Conservation (phyloP, 2,888 invertebrate species). For the Kryphioiulus occultus region DNA sequence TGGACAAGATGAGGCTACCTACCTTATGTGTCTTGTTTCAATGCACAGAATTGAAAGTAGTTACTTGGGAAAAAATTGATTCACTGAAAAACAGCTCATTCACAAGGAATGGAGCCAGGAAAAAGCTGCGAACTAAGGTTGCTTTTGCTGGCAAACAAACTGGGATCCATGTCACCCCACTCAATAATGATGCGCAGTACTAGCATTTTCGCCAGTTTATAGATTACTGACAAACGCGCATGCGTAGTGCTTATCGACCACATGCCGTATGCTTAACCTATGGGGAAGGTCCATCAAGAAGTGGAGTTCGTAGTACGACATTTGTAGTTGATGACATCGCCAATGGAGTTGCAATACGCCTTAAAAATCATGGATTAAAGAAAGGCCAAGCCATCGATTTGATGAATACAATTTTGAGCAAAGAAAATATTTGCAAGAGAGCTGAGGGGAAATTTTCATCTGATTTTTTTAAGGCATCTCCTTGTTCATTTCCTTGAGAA, state of each 20-base stretch:
- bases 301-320: not conserved
- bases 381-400: too few species aligned
- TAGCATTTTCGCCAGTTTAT: not conserved
- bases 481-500: too few species aligned
- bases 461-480: too few species aligned
- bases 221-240: not conserved
- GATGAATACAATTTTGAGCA: too few species aligned
- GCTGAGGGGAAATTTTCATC: too few species aligned
- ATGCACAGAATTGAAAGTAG: not conserved
- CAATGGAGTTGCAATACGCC: not conserved
- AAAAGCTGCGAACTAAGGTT: conserved; percentile 20
- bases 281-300: not conserved
- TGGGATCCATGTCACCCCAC: conserved; percentile 3
- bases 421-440: too few species aligned
- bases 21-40: not conserved
- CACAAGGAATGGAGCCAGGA: not conserved
- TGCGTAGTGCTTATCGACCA: not conserved
- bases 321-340: not conserved
- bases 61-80: not conserved
- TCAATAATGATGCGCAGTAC: not conserved
- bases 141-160: conserved; percentile 20
- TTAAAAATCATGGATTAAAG: too few species aligned
- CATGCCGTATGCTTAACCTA: not conserved
- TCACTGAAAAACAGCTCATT: not conserved
- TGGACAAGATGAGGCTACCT: not conserved